Conservation (phyloP, 2,113 vertebrate genomes). For the Amphilophus citrinellus region DNA sequence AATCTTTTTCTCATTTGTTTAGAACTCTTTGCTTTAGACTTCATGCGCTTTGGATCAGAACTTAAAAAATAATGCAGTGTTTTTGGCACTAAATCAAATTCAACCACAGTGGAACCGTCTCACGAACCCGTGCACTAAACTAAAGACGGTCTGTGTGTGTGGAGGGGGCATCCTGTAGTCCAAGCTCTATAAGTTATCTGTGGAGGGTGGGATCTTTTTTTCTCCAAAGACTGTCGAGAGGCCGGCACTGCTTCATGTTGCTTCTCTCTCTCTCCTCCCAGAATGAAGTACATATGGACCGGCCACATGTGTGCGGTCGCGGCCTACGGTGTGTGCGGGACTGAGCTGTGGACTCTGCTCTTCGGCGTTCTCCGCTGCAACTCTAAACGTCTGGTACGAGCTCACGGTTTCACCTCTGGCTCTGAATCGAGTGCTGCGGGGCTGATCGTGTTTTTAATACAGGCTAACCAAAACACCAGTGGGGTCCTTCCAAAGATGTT, state of each 20-base stretch:
- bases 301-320: slow-evolving; percentile 97
- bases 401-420: neutral
- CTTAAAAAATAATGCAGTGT: neutral
- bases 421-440: neutral
- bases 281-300: slow-evolving; percentile 99
- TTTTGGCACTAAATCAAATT: slow-evolving; percentile 17
- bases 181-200: neutral
- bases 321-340: slow-evolving; percentile 89
- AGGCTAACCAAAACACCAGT: too few species aligned
- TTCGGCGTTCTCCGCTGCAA: slow-evolving; percentile 82
- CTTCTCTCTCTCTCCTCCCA: slow-evolving; percentile 64
- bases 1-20: slow-evolving; percentile 34
- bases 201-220: neutral
- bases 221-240: neutral
- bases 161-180: neutral
- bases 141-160: neutral
- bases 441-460: too few species aligned
- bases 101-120: slow-evolving; percentile 6
- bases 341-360: slow-evolving; percentile 86
- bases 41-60: slow-evolving; percentile 14
- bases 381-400: slow-evolving; percentile 73
- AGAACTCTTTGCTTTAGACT: slow-evolving; percentile 1
- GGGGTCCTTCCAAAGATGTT: neutral
- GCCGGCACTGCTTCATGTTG: neutral
- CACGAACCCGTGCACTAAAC: neutral